phyloP scores from a whole-genome alignment of 2,888 invertebrate species.

The Lasioglossum vierecki region DNA sequence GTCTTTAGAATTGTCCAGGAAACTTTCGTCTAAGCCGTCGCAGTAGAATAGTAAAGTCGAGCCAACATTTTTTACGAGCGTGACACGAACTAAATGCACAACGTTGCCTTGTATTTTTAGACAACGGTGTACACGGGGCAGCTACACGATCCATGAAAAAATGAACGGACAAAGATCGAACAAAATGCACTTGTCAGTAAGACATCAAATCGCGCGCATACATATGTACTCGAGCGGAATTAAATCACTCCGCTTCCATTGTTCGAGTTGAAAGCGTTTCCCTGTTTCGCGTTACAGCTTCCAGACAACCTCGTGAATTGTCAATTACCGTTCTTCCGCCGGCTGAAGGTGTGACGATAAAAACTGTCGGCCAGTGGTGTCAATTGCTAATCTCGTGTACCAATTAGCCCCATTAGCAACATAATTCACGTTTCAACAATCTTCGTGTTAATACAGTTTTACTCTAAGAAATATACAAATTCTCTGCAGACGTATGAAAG shows the following conservation, averaged over 20 bases:
- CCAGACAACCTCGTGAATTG: slow-evolving; percentile 20
- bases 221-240: neutral
- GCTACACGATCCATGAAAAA: neutral
- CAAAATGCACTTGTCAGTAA: neutral
- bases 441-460: no score
- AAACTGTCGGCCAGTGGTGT: neutral
- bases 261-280: slow-evolving; percentile 41
- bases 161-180: neutral
- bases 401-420: no score
- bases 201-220: neutral
- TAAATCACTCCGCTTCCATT: neutral
- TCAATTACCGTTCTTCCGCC: neutral
- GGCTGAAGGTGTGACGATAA: neutral
- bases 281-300: slow-evolving; percentile 20
- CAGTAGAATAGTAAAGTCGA: no score
- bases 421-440: no score
- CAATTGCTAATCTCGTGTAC: neutral
- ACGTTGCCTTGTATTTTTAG: neutral
- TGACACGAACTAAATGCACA: neutral
- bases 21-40: neutral
- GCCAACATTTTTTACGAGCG: neutral
- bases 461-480: no score
- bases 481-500: no score
- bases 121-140: neutral
- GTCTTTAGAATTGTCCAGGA: neutral